Evolutionary conservation across 2,888 invertebrate genomes (phyloP), one percentile per base, ranked within the genome.

Genomic region (Rugalucina vietnamica): DNA sequence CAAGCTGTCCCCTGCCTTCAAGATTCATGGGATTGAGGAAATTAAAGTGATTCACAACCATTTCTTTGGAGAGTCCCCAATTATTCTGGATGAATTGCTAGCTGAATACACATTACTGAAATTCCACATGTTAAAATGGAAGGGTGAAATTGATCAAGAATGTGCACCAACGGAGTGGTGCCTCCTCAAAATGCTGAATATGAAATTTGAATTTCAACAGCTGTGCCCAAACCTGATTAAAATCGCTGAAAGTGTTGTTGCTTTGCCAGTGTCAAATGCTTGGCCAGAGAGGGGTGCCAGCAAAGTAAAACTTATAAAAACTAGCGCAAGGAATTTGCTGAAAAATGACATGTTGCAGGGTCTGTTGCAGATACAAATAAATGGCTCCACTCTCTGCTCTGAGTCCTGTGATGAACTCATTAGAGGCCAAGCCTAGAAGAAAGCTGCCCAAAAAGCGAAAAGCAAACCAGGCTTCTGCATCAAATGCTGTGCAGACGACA

Each of bases 241-340:
- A 32, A 76, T 87, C 18, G 79, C 86, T 57, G 87, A 86, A 71
- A 78, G 82, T 21, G 83, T 79, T 49, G 74, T 81, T 1, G 78
- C 82, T 29, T 49, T 87, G 1, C 87, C 87, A 36, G 84, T 87
- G 0, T 77, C 79, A 21, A 89, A 89, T 81, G 87, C 87, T 3
- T 89, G 89, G 85, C 86, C 89, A 76, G 85, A 89, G 37, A 82
- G 85, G 73, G 87, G 85, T 2, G 84, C 85, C 24, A 87, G 86
- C 84, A 77, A 85, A 8, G 50, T 88, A 29, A 88, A 88, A 65
- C 60, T 50, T 0, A 37, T 85, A 3, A 84, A 88, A 71, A 84
- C 82, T 49, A 79, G 72, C 54, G 82, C 73, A 14, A 75, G 84
- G 34, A 85, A 79, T 39, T 54, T 77, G 24, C 32, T 69, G 29